Evolutionary conservation across 2,888 invertebrate species (phyloP), one percentile per base, ranked within the genome.

Genomic region (Athalia cordata): DNA sequence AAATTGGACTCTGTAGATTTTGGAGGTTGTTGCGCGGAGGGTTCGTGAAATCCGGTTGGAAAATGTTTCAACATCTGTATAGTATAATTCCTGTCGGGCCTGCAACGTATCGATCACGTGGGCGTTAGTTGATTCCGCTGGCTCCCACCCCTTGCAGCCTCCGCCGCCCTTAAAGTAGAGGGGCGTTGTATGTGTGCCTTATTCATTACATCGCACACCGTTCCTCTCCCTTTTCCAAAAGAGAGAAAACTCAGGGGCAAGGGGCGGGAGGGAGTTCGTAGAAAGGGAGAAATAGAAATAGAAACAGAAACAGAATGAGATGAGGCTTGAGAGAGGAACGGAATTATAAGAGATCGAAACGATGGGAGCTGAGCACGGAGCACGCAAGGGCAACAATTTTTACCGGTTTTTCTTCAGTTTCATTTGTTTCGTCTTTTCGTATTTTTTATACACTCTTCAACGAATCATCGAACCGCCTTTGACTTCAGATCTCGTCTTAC

Each of bases 101-200:
- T 74, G 78, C 72, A 64, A 64, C 66, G 77, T 81, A 83, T 82
- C 80, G 82, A 83, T 82, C 80, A 83, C 79, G 77, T 77, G 81
- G 80, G 64, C 55, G 74, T 72, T 74, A 78, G 78, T 78, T 78
- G 78, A 78, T 78, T 78, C 78, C 72, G 78, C 64, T 49, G 47
- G 68, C 52, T 55, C 45, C 57, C 43, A 55, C 43, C 68, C 68
- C 68, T 57, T 49, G 59, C 72, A n/a, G 29, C 62, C 61, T 43
- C 49, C 49, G 9, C 50, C 75, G 50, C 75, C 75, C 75, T 75
- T 64, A 57, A 62, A 62, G 59, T 57, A 64, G 59, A 64, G 74
- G 74, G 61, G 59, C 64, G 78, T 70, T 70, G 70, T 65, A 50
- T 74, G 78, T 74, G 78, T 78, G 57, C 55, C 64, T 78, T 74